Percentiles rank a stretch among this genome's conserved stretches.
These are phyloP conservation scores for Buphagus erythrorhynchus DNA, from an alignment of 2,797 vertebrate species.

Conservation along the genomic window DNA sequence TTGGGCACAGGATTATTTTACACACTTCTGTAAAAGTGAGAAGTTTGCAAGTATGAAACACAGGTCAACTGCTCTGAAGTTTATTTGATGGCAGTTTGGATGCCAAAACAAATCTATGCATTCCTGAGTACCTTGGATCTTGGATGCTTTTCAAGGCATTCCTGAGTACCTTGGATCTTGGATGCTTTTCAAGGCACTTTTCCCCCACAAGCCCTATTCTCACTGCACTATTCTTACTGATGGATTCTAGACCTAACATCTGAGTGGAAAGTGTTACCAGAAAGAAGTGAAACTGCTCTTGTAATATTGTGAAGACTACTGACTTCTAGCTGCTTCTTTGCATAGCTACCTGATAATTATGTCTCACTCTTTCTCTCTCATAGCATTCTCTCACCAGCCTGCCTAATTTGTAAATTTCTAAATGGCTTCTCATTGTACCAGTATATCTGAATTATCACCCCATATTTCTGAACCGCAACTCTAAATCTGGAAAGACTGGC, in stretches of 20 bases:
- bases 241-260: not conserved
- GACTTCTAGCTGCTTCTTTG: not conserved
- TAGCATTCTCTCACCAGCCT: not conserved
- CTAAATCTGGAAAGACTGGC: not conserved
- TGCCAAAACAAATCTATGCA: not conserved
- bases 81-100: not conserved
- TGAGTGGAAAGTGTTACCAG: not conserved
- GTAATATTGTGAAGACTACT: not conserved
- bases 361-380: not conserved
- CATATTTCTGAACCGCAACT: not conserved
- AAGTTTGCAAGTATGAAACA: not conserved
- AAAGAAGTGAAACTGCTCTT: not conserved
- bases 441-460: not conserved
- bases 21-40: not conserved
- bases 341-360: not conserved
- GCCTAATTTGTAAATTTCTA: not conserved
- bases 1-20: not conserved
- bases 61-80: not conserved
- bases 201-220: fast-evolving
- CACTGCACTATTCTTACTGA: not conserved
- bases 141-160: not conserved
- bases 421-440: not conserved
- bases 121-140: not conserved
- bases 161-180: not conserved
- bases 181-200: not conserved